These are phyloP conservation scores for Pomatorhinus ruficollis DNA, from an alignment of 2,113 vertebrate species.

Conservation along the genomic window DNA sequence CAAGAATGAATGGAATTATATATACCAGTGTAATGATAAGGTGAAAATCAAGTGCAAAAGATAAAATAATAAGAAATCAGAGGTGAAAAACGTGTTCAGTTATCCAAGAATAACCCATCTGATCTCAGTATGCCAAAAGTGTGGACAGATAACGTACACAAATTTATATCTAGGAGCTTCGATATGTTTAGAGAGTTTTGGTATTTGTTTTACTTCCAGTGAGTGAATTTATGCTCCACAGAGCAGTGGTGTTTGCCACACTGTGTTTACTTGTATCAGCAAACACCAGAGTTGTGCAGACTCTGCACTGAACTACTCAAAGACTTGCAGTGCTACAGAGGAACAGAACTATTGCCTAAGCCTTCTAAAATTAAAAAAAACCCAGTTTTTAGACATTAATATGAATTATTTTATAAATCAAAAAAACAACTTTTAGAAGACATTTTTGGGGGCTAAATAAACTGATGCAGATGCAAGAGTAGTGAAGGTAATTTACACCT, in stretches of 20 bases:
- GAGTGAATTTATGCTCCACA: neutral
- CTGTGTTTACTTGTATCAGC: neutral
- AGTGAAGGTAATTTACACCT: neutral
- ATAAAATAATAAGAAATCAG: neutral
- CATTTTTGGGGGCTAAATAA: neutral
- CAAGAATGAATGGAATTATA: neutral
- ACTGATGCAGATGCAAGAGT: neutral
- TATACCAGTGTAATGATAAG: neutral
- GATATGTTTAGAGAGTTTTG: neutral
- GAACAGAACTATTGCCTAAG: neutral
- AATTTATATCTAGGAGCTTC: neutral
- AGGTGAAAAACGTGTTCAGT: neutral
- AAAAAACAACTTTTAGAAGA: neutral
- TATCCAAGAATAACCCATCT: neutral
- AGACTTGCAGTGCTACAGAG: neutral
- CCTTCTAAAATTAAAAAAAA: neutral
- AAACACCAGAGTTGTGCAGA: neutral
- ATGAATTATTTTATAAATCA: neutral
- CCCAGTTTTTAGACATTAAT: neutral
- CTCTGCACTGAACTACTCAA: neutral
- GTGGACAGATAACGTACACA: neutral
- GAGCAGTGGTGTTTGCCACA: neutral
- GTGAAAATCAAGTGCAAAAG: neutral
- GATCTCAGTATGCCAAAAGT: neutral
- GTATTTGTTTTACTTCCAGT: neutral